Conservation (phyloP, 2,888 invertebrate species). For the Acleris holmiana region DNA sequence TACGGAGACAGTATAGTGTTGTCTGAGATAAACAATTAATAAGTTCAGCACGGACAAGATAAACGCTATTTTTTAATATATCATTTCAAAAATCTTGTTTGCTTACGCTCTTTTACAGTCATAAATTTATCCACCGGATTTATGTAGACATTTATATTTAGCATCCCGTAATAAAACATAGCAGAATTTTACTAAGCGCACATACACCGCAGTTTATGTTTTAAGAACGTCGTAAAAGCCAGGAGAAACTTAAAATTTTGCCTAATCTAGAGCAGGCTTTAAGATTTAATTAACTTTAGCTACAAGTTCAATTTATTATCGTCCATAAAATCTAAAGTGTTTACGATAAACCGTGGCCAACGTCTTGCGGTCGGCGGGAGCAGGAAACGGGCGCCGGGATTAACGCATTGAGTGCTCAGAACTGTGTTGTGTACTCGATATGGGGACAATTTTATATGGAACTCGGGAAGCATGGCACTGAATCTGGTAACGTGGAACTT, state of each 20-base stretch:
- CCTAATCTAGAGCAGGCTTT: constrained; percentile 45
- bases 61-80: neutral
- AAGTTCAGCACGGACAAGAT: neutral
- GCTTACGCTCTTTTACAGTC: no score
- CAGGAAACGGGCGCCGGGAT: constrained; percentile 19
- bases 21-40: neutral
- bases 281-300: constrained; percentile 59
- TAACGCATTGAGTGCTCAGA: neutral
- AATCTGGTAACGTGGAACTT: constrained; percentile 16
- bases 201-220: constrained; percentile 8
- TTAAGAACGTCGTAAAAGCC: constrained; percentile 14
- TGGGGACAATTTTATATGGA: no score
- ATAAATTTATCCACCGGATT: no score
- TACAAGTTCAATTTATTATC: constrained; percentile 57
- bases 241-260: constrained; percentile 38
- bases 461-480: no score
- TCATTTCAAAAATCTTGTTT: no score
- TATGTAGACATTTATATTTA: neutral
- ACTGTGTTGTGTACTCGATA: no score
- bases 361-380: constrained; percentile 23
- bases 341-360: constrained; percentile 47
- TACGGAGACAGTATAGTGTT: neutral
- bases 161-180: neutral
- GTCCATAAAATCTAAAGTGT: constrained; percentile 57
- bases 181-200: neutral